Conservation (phyloP, 1,140 invertebrate genomes). For the Rhizoglyphus robini region DNA sequence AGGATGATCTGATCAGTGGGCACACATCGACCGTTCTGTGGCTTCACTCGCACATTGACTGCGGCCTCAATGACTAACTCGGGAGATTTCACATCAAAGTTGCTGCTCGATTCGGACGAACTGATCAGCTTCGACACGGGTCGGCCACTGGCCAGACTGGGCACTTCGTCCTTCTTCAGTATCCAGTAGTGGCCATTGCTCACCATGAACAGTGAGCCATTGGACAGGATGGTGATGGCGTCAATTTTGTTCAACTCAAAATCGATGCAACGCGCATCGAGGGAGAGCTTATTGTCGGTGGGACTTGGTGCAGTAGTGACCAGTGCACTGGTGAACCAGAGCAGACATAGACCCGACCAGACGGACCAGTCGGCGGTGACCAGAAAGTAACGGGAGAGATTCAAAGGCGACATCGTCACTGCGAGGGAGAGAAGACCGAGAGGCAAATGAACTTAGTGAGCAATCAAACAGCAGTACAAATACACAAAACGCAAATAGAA, state of each 20-base stretch:
- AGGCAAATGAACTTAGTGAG: too few relatives aligned
- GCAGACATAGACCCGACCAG: too few relatives aligned
- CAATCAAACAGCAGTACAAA: too few relatives aligned
- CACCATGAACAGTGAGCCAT: slow-evolving; percentile 14
- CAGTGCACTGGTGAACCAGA: too few relatives aligned
- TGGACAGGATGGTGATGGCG: slow-evolving; percentile 2
- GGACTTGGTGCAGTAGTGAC: too few relatives aligned
- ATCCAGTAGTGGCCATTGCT: not conserved
- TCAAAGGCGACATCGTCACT: too few relatives aligned
- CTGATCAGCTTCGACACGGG: not conserved
- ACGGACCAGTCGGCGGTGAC: too few relatives aligned
- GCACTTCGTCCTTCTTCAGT: not conserved
- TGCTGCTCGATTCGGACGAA: not conserved
- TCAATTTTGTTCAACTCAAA: slow-evolving; percentile 12
- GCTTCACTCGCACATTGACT: not conserved
- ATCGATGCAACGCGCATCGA: slow-evolving; percentile 10
- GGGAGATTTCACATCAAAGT: not conserved
- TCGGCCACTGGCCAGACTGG: not conserved
- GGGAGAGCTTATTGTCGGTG: too few relatives aligned
- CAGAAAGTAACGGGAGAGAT: too few relatives aligned
- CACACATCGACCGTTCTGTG: not conserved
- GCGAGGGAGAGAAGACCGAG: too few relatives aligned
- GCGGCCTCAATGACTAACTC: not conserved
- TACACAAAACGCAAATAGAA: too few relatives aligned
- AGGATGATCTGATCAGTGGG: not conserved